Percentiles rank a stretch among this genome's conserved stretches.
Evolutionary conservation across 2,888 invertebrate species (phyloP).

Genomic region (Mylabris sibirica): DNA sequence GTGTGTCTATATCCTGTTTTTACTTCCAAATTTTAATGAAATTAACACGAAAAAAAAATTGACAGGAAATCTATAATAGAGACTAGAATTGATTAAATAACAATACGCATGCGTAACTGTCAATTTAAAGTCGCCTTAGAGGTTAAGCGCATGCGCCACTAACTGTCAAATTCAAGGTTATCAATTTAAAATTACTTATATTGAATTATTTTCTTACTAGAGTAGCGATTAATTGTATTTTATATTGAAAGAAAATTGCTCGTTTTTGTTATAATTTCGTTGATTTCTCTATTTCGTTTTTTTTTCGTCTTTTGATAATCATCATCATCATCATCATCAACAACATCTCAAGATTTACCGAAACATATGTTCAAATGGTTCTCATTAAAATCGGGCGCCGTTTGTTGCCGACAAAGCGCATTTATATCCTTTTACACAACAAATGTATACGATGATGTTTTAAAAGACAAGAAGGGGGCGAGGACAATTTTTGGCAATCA

Average conservation of each 20-base stretch:
- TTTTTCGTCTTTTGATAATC: background rate
- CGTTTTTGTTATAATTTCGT: background rate
- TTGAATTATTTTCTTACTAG: too few relatives aligned
- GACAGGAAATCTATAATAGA: background rate
- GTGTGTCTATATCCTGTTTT: constrained; percentile 26
- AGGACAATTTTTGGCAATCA: constrained; percentile 8
- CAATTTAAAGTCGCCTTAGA: background rate
- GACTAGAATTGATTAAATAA: background rate
- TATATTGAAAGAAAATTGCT: too few relatives aligned
- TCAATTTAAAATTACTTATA: background rate
- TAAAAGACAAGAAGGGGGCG: background rate
- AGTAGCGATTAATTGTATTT: too few relatives aligned
- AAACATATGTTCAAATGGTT: constrained; percentile 13
- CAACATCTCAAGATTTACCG: constrained; percentile 10
- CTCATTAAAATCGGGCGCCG: constrained; percentile 15
- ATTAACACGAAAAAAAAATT: background rate
- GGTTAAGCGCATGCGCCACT: background rate
- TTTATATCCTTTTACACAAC: background rate
- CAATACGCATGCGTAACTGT: background rate
- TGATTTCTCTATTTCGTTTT: background rate
- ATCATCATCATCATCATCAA: background rate
- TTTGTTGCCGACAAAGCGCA: constrained; percentile 6
- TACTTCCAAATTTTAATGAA: background rate
- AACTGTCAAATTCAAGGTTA: background rate
- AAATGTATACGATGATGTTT: background rate